phyloP scores from a whole-genome alignment of 2,113 vertebrate species.

The Sinocyclocheilus rhinocerous region DNA sequence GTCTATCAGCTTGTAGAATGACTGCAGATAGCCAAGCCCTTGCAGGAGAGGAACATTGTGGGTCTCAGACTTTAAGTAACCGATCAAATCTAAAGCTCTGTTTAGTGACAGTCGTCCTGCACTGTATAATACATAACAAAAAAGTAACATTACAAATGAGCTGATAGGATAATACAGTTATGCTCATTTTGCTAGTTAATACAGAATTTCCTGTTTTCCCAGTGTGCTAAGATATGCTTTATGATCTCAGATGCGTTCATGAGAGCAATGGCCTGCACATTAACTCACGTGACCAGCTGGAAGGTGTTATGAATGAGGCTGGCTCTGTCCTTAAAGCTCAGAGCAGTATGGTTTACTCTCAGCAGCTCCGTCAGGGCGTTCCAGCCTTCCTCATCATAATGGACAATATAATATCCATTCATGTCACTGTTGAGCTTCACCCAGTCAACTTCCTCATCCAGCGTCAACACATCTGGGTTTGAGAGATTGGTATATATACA shows the following conservation, averaged over 20 bases:
- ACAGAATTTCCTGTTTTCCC: not conserved
- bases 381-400: constrained; percentile 85
- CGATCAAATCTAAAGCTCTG: constrained; percentile 74
- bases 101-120: constrained; percentile 71
- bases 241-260: no score
- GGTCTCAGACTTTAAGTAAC: constrained; percentile 72
- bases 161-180: not conserved
- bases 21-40: constrained; percentile 74
- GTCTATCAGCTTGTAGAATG: constrained; percentile 71
- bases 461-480: constrained; percentile 79
- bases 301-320: constrained; percentile 91
- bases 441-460: constrained; percentile 85
- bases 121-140: constrained; percentile 58
- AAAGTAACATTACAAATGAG: not conserved
- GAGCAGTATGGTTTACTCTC: constrained; percentile 70
- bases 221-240: not conserved
- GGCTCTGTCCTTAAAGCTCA: constrained; percentile 85
- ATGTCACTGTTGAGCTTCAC: constrained; percentile 89
- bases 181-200: not conserved
- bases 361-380: constrained; percentile 75
- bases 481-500: not conserved
- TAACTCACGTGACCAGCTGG: constrained; percentile 86
- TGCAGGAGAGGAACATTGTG: constrained; percentile 76
- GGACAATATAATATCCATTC: constrained; percentile 90
- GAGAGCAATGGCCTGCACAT: not conserved